Conservation (phyloP, 2,888 invertebrate genomes). For the Eurytoma adleriae region DNA sequence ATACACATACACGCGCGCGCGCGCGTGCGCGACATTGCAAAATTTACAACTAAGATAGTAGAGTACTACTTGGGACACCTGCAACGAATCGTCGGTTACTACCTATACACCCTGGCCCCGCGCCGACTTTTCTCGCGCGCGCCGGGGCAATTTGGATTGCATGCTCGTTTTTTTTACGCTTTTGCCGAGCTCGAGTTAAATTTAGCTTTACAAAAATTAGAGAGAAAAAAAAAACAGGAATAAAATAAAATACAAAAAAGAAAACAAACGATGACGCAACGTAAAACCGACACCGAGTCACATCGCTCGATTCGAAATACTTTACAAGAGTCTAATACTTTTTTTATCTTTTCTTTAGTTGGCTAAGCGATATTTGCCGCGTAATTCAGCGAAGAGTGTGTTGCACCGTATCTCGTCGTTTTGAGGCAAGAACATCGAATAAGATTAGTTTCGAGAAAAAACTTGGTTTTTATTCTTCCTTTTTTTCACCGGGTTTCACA, state of each 20-base stretch:
- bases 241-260: too few species aligned
- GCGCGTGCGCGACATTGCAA: slow-evolving; percentile 61
- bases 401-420: slow-evolving; percentile 20
- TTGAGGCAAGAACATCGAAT: slow-evolving; percentile 53
- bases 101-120: slow-evolving; percentile 48
- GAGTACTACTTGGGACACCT: slow-evolving; percentile 67
- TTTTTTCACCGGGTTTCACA: slow-evolving; percentile 33
- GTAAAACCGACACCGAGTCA: slow-evolving; percentile 43
- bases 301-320: slow-evolving; percentile 49
- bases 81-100: slow-evolving; percentile 53
- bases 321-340: slow-evolving; percentile 56
- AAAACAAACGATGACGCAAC: slow-evolving; percentile 47
- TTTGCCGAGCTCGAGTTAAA: slow-evolving; percentile 35
- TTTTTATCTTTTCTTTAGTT: slow-evolving; percentile 28
- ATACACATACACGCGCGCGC: slow-evolving; percentile 57
- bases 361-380: slow-evolving; percentile 42
- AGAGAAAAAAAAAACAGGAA: too few species aligned
- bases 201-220: slow-evolving; percentile 37
- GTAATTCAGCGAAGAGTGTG: slow-evolving; percentile 32
- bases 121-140: slow-evolving; percentile 15
- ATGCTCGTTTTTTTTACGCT: slow-evolving; percentile 35
- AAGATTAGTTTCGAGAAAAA: slow-evolving; percentile 50
- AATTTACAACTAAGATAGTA: slow-evolving; percentile 68
- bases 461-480: slow-evolving; percentile 30
- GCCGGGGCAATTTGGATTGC: slow-evolving; percentile 44